Percentiles rank a stretch among this genome's conserved stretches.
Conservation (phyloP, 2,113 vertebrate species). For the Ictalurus furcatus region DNA sequence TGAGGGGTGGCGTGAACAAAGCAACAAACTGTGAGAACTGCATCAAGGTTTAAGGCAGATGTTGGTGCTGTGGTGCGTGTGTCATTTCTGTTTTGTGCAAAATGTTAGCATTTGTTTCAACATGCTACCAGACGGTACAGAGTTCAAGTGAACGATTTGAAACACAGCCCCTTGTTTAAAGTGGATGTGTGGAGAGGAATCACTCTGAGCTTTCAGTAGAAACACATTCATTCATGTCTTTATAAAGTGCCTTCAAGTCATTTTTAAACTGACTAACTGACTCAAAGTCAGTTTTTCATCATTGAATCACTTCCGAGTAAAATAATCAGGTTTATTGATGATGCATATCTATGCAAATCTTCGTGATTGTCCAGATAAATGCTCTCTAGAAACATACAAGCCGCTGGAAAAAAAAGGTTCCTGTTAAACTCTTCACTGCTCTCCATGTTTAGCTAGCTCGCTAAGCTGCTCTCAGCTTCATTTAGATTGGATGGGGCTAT, state of each 20-base stretch:
- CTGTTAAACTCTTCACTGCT: neutral
- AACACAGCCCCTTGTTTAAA: neutral
- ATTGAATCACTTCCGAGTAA: neutral
- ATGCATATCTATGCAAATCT: neutral
- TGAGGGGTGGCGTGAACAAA: neutral
- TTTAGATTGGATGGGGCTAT: neutral
- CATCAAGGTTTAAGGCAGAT: neutral
- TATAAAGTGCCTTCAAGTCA: too few species aligned
- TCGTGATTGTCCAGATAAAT: neutral
- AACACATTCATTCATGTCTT: too few species aligned
- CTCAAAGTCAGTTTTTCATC: neutral
- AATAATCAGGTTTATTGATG: neutral
- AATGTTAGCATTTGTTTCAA: neutral
- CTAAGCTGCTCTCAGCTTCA: neutral
- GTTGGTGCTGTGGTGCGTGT: neutral
- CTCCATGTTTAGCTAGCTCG: neutral
- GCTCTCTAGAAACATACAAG: neutral
- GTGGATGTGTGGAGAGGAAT: neutral
- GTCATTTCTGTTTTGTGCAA: neutral
- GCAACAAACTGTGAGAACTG: neutral
- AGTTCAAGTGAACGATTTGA: neutral
- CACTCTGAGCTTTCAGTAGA: too few species aligned
- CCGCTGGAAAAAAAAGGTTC: too few species aligned
- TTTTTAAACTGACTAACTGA: neutral
- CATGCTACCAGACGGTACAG: neutral